These are phyloP conservation scores for Vulpes ferrilata DNA, from an alignment of 2,113 vertebrate genomes.

Conservation along the genomic window DNA sequence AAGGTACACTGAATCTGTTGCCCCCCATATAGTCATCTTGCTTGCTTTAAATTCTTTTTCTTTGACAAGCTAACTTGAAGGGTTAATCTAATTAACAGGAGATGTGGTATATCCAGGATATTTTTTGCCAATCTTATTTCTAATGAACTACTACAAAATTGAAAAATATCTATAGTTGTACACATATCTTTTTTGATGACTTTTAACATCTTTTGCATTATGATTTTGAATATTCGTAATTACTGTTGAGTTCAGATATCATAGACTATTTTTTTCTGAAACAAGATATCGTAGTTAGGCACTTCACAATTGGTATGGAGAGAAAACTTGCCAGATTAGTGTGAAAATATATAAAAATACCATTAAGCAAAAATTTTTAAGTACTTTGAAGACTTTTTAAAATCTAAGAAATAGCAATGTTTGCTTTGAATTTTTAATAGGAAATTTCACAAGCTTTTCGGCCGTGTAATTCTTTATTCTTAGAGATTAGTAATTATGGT, in stretches of 20 bases:
- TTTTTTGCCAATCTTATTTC: neutral
- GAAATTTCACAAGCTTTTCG: neutral
- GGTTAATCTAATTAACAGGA: neutral
- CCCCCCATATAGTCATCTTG: neutral
- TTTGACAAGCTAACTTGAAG: neutral
- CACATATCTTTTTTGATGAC: neutral
- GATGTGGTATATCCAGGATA: neutral
- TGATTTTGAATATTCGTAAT: neutral
- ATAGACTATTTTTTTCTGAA: neutral
- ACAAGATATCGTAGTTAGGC: neutral
- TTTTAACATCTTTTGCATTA: neutral
- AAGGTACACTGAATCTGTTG: neutral
- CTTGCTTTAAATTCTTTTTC: neutral
- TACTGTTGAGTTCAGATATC: neutral
- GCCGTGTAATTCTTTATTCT: neutral
- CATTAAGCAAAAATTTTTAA: neutral
- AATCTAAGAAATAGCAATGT: neutral
- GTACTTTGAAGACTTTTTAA: neutral
- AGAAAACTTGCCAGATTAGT: conserved; percentile 36
- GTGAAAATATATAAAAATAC: neutral
- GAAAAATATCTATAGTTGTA: neutral
- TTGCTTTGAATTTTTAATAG: neutral
- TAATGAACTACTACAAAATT: neutral
- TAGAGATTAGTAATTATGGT: neutral
- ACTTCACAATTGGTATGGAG: neutral